Percentiles rank a stretch among this genome's conserved stretches.
Conservation (phyloP, 2,797 vertebrate genomes). For the Tragelaphus oryx region DNA sequence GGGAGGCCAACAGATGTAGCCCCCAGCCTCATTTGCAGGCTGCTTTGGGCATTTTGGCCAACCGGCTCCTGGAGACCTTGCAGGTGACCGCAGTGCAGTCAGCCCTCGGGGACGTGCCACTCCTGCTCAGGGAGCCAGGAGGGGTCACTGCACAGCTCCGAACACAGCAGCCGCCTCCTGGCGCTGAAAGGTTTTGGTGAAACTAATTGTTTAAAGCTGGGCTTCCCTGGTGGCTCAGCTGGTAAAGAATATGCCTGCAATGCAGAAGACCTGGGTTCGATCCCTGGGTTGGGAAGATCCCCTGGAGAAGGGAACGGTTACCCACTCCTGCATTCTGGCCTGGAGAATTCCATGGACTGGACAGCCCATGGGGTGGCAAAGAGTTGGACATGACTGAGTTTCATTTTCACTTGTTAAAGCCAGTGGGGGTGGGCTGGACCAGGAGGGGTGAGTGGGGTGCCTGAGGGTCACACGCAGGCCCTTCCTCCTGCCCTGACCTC, state of each 20-base stretch:
- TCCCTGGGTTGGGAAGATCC: background rate
- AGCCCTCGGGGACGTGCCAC: rapidly evolving
- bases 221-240: background rate
- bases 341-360: background rate
- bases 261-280: background rate
- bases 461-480: too few species aligned
- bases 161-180: background rate
- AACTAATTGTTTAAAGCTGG: background rate
- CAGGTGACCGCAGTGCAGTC: rapidly evolving
- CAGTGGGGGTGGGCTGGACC: background rate
- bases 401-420: background rate
- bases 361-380: background rate
- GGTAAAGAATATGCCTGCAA: background rate
- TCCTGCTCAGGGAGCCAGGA: rapidly evolving
- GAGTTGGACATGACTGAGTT: background rate
- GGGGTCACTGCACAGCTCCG: slow-evolving; percentile 26
- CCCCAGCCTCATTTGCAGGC: background rate
- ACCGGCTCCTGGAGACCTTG: background rate
- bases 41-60: background rate
- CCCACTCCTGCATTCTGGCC: background rate
- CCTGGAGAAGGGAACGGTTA: background rate
- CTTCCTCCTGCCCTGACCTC: too few species aligned
- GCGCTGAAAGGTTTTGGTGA: slow-evolving; percentile 51
- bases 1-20: background rate
- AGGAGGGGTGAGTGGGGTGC: rapidly evolving